These are phyloP conservation scores for Sterrhoptilus dennistouni DNA, from an alignment of 2,113 vertebrate genomes.

Conservation along the genomic window DNA sequence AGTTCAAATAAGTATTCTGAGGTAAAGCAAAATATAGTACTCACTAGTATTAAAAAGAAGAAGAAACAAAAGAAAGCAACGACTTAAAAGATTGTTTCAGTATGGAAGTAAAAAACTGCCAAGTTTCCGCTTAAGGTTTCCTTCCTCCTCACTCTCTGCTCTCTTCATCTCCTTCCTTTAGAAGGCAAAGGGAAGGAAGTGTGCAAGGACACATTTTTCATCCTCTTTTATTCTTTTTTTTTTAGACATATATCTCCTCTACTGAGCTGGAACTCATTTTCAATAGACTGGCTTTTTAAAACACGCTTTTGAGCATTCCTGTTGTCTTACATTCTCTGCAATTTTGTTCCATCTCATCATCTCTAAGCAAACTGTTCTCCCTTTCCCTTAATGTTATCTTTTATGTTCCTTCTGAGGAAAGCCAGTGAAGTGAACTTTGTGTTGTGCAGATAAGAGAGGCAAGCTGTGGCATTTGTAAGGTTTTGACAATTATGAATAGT, in stretches of 20 bases:
- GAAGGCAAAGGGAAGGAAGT: neutral
- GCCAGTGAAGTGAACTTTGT: slow-evolving; percentile 16
- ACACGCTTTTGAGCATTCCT: neutral
- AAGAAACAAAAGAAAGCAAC: neutral
- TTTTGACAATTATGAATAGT: slow-evolving; percentile 66
- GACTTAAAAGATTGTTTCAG: neutral
- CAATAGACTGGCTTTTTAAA: neutral
- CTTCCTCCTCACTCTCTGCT: neutral
- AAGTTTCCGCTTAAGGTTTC: slow-evolving; percentile 2
- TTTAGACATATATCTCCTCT: neutral
- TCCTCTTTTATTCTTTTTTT: neutral
- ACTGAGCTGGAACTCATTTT: neutral
- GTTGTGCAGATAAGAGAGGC: slow-evolving; percentile 62
- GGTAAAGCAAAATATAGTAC: neutral
- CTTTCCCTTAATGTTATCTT: neutral
- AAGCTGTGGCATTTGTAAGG: slow-evolving; percentile 29
- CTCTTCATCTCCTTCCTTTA: neutral
- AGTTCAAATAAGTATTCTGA: neutral
- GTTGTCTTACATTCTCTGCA: neutral
- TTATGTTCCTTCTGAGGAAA: slow-evolving; percentile 15
- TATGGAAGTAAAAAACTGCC: neutral
- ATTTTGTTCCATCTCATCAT: neutral
- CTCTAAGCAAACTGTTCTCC: neutral
- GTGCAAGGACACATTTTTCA: neutral
- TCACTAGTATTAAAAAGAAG: neutral